A percentile compares a stretch with the other conserved stretches of the same genome.
Conservation (phyloP, 2,797 vertebrate genomes). For the Acridotheres tristis region DNA sequence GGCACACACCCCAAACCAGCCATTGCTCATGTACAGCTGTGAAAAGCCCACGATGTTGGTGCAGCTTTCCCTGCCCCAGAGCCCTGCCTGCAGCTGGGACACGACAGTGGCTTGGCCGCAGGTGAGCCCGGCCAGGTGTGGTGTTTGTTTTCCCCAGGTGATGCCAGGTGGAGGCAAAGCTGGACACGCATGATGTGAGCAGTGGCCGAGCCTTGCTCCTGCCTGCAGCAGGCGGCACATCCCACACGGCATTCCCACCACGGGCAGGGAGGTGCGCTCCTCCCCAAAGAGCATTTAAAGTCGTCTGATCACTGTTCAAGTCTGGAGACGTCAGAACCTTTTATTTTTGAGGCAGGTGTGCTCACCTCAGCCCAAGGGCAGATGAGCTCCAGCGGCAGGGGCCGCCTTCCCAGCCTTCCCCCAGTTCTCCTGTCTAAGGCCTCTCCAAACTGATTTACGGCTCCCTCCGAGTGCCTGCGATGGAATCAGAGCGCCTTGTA, state of each 20-base stretch:
- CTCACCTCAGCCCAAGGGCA: accelerated
- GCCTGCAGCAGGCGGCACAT: accelerated
- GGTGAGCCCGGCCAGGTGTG: accelerated
- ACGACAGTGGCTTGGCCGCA: accelerated
- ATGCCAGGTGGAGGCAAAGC: neutral
- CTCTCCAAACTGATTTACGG: neutral
- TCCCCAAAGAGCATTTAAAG: neutral
- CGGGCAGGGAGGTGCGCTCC: accelerated
- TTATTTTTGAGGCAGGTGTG: neutral
- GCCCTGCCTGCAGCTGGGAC: neutral
- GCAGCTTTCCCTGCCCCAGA: neutral
- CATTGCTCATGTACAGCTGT: accelerated
- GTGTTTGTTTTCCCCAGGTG: neutral
- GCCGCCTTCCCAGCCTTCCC: neutral
- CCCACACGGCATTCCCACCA: neutral
- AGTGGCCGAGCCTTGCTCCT: accelerated
- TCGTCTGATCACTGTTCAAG: neutral
- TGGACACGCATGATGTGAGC: accelerated
- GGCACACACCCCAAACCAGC: accelerated
- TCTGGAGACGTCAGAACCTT: neutral
- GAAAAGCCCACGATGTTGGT: neutral
- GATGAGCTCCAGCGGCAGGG: neutral
- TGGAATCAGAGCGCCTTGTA: slow-evolving; percentile 13
- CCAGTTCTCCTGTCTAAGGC: neutral
- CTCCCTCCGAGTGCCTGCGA: neutral